A percentile compares a stretch with the other conserved stretches of the same genome.
Evolutionary conservation across 2,113 vertebrate species (phyloP).

Genomic region (Vulpes ferrilata): DNA sequence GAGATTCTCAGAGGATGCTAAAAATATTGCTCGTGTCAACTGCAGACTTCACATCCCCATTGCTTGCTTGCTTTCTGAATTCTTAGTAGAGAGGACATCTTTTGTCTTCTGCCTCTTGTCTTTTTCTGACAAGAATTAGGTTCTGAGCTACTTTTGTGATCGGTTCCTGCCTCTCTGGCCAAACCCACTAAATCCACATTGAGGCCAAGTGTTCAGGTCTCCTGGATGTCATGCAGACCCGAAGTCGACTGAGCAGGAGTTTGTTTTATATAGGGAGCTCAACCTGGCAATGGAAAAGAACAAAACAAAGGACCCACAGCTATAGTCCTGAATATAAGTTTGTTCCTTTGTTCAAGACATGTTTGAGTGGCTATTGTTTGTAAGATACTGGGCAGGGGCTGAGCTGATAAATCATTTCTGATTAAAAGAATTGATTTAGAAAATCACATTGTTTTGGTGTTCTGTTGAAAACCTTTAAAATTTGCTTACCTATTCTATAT

Average conservation of each 20-base stretch:
- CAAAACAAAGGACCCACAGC: neutral
- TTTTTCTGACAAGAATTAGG: constrained; percentile 28
- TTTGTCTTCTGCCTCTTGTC: neutral
- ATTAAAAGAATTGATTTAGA: constrained; percentile 31
- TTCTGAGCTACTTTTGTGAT: neutral
- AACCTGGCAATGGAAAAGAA: neutral
- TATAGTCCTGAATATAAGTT: neutral
- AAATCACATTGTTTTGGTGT: neutral
- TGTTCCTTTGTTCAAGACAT: neutral
- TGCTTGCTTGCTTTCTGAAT: constrained; percentile 5
- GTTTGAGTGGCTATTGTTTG: neutral
- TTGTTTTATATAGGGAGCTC: neutral
- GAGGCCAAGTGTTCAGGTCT: neutral
- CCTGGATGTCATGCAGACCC: neutral
- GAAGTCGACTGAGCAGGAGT: too few species aligned
- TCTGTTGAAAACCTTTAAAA: constrained; percentile 28
- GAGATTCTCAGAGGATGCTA: constrained; percentile 1
- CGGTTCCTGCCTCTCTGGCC: neutral
- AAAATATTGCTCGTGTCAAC: constrained; percentile 25
- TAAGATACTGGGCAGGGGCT: neutral
- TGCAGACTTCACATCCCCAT: neutral
- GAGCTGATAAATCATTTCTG: neutral
- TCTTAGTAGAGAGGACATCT: neutral
- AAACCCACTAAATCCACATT: neutral
- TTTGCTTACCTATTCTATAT: neutral